Evolutionary conservation across 2,888 invertebrate species (phyloP).

Genomic region (Parelbella ahira): DNA sequence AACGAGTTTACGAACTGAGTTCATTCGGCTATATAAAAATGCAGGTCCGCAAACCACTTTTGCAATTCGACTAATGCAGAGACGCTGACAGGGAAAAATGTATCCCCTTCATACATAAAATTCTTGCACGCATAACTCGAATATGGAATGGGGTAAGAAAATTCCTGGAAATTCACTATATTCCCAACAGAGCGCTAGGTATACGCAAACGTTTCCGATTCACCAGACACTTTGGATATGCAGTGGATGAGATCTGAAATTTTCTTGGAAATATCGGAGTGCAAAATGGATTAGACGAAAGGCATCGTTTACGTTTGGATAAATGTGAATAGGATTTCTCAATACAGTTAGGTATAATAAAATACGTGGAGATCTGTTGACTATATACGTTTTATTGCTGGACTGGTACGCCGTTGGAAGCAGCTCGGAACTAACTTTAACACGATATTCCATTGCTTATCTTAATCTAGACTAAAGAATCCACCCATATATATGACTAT

Average conservation of each 20-base stretch:
- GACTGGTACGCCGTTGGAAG: too few species aligned
- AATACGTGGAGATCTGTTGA: too few species aligned
- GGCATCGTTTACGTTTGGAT: neutral
- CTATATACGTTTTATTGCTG: too few species aligned
- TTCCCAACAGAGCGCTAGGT: constrained; percentile 2
- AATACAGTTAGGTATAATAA: neutral
- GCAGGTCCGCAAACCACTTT: neutral
- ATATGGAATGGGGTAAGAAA: constrained; percentile 2
- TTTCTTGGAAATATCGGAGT: constrained; percentile 8
- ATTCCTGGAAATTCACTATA: constrained; percentile 7
- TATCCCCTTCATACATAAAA: neutral
- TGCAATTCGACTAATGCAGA: constrained; percentile 13
- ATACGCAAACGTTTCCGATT: constrained; percentile 11
- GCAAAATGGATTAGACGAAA: constrained; percentile 5
- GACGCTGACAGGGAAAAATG: constrained; percentile 5
- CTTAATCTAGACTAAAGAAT: too few species aligned
- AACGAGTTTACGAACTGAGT: too few species aligned
- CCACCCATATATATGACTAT: too few species aligned
- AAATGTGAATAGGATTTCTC: too few species aligned
- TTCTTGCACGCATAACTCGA: neutral
- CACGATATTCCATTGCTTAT: too few species aligned
- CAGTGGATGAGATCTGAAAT: constrained; percentile 10
- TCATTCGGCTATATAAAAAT: too few species aligned
- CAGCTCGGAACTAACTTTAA: too few species aligned
- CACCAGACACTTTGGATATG: constrained; percentile 7